A percentile compares a stretch with the other conserved stretches of the same genome.
Evolutionary conservation across 2,888 invertebrate genomes (phyloP).

Genomic region (Xylocampa areola): DNA sequence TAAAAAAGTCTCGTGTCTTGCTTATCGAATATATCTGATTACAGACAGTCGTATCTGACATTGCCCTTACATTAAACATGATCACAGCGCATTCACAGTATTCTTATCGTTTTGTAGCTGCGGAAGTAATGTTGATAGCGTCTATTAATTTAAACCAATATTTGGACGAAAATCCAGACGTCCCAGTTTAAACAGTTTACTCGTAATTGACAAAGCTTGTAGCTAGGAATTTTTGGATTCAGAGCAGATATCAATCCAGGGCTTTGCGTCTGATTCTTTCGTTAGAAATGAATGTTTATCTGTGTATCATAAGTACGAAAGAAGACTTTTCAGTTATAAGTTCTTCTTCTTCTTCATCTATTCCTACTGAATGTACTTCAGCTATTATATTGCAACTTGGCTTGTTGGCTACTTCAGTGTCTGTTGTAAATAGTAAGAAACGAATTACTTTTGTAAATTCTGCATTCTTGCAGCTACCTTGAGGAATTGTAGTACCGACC

Average conservation of each 20-base stretch:
- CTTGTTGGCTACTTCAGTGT: too few relatives aligned
- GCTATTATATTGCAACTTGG: too few relatives aligned
- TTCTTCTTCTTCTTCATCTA: too few relatives aligned
- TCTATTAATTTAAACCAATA: constrained; percentile 56
- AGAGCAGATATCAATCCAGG: constrained; percentile 13
- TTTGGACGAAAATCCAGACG: constrained; percentile 46
- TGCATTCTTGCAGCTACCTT: too few relatives aligned
- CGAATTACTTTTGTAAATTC: too few relatives aligned
- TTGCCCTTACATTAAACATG: constrained; percentile 78
- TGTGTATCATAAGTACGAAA: too few relatives aligned
- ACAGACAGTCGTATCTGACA: constrained; percentile 81
- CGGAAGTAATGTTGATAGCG: constrained; percentile 73
- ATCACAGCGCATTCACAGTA: constrained; percentile 67
- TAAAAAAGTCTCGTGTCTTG: constrained; percentile 68
- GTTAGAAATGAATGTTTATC: too few relatives aligned
- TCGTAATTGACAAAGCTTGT: constrained; percentile 51
- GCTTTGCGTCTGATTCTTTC: too few relatives aligned
- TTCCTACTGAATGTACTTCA: too few relatives aligned
- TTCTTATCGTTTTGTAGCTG: constrained; percentile 74
- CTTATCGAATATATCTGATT: constrained; percentile 74
- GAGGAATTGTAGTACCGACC: too few relatives aligned
- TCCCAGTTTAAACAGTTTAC: constrained; percentile 42
- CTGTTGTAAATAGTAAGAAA: too few relatives aligned
- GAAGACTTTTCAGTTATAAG: too few relatives aligned
- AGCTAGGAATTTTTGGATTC: constrained; percentile 20